Base-by-base conservation (phyloP, 2,888 invertebrate genomes). In the Callyntrura guangdongensis region DNA sequence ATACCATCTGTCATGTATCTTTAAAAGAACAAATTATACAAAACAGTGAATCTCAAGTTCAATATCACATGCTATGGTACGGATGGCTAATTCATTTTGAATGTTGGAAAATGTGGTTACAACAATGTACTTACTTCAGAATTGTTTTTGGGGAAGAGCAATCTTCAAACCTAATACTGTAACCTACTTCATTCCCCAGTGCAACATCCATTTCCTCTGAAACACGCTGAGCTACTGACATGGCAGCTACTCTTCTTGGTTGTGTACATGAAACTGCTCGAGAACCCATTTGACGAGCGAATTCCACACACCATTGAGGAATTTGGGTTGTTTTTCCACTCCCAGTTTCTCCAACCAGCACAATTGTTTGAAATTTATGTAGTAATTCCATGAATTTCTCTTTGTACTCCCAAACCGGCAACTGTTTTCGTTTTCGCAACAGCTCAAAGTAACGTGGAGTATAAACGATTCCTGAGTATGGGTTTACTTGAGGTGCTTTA, bases 1-100 rank as follows among this genome's bases (percentile, higher is more conserved):
- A 99, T 99, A 98, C 99, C 99, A 94, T 99, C 99, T 14, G 99
- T 99, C 98, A 99, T 98, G 95, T 99, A 99, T 94, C 97, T 97
- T 94, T 49, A 61, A 6, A 72, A n/a, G n/a, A 87, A 86, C 17
- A 59, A 79, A 36, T 36, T 45, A 99, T 0, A 98, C 97, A 90
- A 59, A 14, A 97, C 95, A 27, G 95, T 99, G 99, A 8, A 97
- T 92, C 92, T 72, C 59, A 8, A 82, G 17, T 20, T 36, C 11
- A 36, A 36, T 4, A 36, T 36, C 36, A 6, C 6, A 36, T 47
- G 64, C n/a, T n/a, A n/a, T n/a, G n/a, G n/a, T n/a, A n/a, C n/a
- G n/a, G n/a, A n/a, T n/a, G n/a, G n/a, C n/a, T n/a, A n/a, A n/a
- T n/a, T n/a, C n/a, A n/a, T n/a, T n/a, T n/a, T n/a, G n/a, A n/a